Percentiles rank a stretch among this genome's conserved stretches.
phyloP scores from a whole-genome alignment of 2,113 vertebrate genomes.

The Pionites leucogaster region DNA sequence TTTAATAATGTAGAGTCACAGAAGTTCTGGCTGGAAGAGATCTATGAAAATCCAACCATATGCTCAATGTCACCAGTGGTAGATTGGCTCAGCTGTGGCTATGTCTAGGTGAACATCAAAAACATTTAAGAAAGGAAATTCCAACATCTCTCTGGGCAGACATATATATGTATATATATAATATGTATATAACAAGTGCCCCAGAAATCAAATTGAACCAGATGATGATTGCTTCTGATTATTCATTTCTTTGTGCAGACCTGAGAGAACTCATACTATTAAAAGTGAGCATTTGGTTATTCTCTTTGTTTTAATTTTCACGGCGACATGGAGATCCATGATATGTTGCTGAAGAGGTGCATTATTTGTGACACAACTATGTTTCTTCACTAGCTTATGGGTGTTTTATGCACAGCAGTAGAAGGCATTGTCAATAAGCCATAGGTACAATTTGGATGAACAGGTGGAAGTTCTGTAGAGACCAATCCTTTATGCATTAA shows the following conservation, averaged over 20 bases:
- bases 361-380: background rate
- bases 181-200: background rate
- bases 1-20: conserved; percentile 44
- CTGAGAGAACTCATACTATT: fast-evolving
- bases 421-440: background rate
- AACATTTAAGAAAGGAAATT: background rate
- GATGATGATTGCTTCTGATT: conserved; percentile 24
- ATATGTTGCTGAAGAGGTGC: background rate
- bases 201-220: conserved; percentile 1
- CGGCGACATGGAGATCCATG: background rate
- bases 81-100: background rate
- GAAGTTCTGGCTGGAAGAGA: background rate
- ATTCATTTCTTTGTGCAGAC: background rate
- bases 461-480: background rate
- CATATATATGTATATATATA: background rate
- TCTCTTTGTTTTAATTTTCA: background rate
- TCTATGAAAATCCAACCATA: background rate
- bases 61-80: background rate
- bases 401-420: background rate
- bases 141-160: background rate
- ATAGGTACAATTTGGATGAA: background rate
- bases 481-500: background rate
- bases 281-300: background rate
- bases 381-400: background rate
- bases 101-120: background rate